phyloP scores from a whole-genome alignment of 2,113 vertebrate genomes.

The Carassius auratus region DNA sequence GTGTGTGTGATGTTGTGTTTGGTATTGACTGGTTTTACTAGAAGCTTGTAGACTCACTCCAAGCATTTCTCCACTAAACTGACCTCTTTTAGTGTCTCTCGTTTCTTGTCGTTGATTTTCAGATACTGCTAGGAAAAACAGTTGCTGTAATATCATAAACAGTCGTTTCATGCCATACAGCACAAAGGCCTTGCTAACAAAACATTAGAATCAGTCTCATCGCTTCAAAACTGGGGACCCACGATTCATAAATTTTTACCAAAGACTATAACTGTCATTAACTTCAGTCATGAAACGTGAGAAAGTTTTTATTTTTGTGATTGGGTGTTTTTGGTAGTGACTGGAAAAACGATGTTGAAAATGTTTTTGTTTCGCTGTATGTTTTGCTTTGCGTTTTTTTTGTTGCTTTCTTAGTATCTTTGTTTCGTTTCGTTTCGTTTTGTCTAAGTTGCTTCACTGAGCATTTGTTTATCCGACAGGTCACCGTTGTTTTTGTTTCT shows the following conservation, averaged over 20 bases:
- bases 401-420: not conserved
- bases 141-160: not conserved
- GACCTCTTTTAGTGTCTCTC: not conserved
- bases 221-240: constrained; percentile 36
- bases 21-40: constrained; percentile 45
- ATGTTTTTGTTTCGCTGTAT: no score
- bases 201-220: constrained; percentile 42
- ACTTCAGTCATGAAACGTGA: constrained; percentile 61
- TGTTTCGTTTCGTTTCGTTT: not conserved
- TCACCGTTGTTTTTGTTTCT: constrained; percentile 15
- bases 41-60: constrained; percentile 28
- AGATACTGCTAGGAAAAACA: constrained; percentile 13
- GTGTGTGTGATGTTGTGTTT: constrained; percentile 42
- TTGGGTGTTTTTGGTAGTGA: constrained; percentile 12
- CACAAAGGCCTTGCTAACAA: constrained; percentile 79
- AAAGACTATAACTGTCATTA: constrained; percentile 82
- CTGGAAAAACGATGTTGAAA: not conserved
- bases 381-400: not conserved
- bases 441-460: not conserved
- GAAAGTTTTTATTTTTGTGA: constrained; percentile 10
- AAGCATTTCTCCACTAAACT: constrained; percentile 10
- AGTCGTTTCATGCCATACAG: constrained; percentile 57
- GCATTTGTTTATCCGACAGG: not conserved
- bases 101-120: not conserved
- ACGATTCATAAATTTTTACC: constrained; percentile 78